Percentiles rank a stretch among this genome's conserved stretches.
These are phyloP conservation scores for Phrixothrix hirtus DNA, from an alignment of 2,888 invertebrate genomes.

Conservation along the genomic window DNA sequence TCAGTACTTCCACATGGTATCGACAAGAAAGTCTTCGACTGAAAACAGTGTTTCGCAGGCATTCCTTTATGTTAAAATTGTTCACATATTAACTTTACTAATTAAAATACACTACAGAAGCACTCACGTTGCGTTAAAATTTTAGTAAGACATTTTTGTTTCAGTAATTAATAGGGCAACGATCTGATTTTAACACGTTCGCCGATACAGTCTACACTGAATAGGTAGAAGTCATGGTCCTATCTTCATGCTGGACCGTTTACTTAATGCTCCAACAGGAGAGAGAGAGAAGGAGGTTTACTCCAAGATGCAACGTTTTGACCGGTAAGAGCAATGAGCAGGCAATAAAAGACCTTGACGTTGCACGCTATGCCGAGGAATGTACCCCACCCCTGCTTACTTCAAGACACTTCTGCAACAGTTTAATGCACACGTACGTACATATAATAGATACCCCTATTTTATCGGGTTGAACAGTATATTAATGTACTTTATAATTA, in stretches of 20 bases:
- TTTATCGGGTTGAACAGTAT: too few species aligned
- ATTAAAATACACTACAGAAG: too few species aligned
- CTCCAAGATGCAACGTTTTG: conserved; percentile 24
- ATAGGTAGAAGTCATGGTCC: conserved; percentile 32
- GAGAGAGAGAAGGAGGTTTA: conserved; percentile 16
- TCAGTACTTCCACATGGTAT: conserved; percentile 17
- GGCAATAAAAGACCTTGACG: conserved; percentile 30
- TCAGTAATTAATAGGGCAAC: conserved; percentile 22
- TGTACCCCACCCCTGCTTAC: conserved; percentile 26
- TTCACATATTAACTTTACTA: not conserved
- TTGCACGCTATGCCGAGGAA: conserved; percentile 25
- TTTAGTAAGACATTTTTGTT: conserved; percentile 2
- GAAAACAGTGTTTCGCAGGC: conserved; percentile 1
- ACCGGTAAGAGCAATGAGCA: conserved; percentile 28
- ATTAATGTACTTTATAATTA: too few species aligned
- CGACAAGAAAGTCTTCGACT: conserved; percentile 8
- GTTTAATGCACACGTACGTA: not conserved
- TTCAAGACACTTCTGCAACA: conserved; percentile 3
- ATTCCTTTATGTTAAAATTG: conserved; percentile 1
- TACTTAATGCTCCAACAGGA: conserved; percentile 1
- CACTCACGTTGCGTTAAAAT: not conserved
- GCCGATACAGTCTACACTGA: conserved; percentile 15
- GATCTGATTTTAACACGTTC: conserved; percentile 16
- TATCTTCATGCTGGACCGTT: conserved; percentile 26
- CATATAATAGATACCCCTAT: too few species aligned